phyloP scores from a whole-genome alignment of 2,113 vertebrate genomes.

The Scatophagus argus region DNA sequence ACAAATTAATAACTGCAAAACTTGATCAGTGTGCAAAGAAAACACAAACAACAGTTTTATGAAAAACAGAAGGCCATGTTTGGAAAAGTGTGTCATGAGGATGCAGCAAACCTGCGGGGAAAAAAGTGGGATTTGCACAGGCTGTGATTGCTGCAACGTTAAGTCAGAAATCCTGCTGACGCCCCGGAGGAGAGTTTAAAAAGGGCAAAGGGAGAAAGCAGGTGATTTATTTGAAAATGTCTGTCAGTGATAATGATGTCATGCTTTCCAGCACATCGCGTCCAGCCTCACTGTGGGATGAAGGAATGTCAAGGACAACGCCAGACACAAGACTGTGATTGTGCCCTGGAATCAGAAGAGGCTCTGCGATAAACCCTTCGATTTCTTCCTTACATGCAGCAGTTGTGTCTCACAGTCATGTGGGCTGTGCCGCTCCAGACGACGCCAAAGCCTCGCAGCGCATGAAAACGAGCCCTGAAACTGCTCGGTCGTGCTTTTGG shows the following conservation, averaged over 20 bases:
- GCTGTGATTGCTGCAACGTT: not conserved
- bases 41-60: conserved; percentile 50
- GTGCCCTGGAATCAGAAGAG: conserved; percentile 64
- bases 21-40: conserved; percentile 49
- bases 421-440: not conserved
- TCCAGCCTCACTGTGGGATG: conserved; percentile 92
- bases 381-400: conserved; percentile 6
- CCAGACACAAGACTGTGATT: conserved; percentile 80
- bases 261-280: conserved; percentile 93
- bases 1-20: conserved; percentile 47
- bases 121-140: not conserved
- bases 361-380: conserved; percentile 49
- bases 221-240: conserved; percentile 96
- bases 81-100: conserved; percentile 4
- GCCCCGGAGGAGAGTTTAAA: conserved; percentile 54
- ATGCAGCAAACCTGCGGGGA: not conserved
- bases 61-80: conserved; percentile 37
- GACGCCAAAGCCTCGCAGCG: not conserved
- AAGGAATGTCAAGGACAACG: conserved; percentile 98
- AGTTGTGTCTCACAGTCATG: not conserved
- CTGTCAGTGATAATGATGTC: conserved; percentile 97
- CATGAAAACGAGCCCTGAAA: fast-evolving
- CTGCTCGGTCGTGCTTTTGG: not conserved
- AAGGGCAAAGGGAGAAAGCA: conserved; percentile 79
- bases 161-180: conserved; percentile 86